Percentiles rank a stretch among this genome's conserved stretches.
These are phyloP conservation scores for Anas bernieri DNA, from an alignment of 2,797 vertebrate genomes.

Conservation along the genomic window DNA sequence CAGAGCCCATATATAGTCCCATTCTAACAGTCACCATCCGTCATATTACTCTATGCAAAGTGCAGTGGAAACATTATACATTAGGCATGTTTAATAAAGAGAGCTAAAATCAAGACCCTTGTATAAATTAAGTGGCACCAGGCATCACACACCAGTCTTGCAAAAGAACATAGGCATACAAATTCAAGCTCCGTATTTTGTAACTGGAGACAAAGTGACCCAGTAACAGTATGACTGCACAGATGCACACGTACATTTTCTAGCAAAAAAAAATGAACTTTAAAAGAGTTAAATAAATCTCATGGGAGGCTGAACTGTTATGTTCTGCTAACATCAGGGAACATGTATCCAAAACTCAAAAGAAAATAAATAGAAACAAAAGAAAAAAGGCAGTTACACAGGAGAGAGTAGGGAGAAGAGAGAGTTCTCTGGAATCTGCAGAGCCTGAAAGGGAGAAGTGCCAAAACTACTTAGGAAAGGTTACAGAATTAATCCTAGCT, in stretches of 20 bases:
- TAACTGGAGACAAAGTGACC: not conserved
- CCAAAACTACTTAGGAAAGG: not conserved
- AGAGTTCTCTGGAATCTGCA: not conserved
- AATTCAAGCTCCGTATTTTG: not conserved
- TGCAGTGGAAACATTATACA: not conserved
- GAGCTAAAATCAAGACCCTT: not conserved
- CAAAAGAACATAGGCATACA: not conserved
- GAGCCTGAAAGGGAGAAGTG: not conserved
- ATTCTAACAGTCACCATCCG: not conserved
- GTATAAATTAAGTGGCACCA: not conserved
- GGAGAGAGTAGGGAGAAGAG: not conserved
- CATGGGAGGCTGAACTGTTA: not conserved
- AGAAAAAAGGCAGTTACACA: not conserved
- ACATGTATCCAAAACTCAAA: not conserved
- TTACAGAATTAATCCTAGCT: not conserved
- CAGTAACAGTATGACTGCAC: not conserved
- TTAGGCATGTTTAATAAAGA: not conserved
- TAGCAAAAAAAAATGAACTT: not conserved
- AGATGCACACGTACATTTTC: not conserved
- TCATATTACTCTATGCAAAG: not conserved
- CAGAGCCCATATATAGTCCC: not conserved
- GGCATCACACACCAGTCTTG: not conserved
- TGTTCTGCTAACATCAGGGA: not conserved
- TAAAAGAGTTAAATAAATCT: not conserved
- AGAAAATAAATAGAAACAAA: not conserved